Evolutionary conservation across 2,888 invertebrate species (phyloP), one percentile per base, ranked within the genome.

Genomic region (Eristalis pertinax): DNA sequence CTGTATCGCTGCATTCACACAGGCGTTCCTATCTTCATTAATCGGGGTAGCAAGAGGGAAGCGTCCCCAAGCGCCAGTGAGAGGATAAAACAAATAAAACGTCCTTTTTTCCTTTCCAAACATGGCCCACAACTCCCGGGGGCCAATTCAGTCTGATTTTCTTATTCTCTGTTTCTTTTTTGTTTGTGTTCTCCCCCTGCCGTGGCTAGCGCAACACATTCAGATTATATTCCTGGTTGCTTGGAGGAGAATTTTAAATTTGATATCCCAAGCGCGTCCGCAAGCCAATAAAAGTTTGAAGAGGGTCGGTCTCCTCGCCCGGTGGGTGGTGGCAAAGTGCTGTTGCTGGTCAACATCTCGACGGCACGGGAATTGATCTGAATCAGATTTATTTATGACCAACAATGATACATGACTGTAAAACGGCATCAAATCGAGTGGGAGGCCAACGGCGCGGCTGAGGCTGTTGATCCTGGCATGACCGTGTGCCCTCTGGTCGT

Each of bases 281-380:
- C 79, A 79, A 73, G 35, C 72, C 60, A 79, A 79, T 79, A 73
- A 79, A 79, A 79, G 32, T 67, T 60, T 79, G 72, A 79, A 79
- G 72, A 79, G 79, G 72, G 65, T 73, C 65, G 15, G 3, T 67
- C 65, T 22, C 3, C 38, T 50, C 5, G 19, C 7, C 22, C n/a
- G 29, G 43, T 58, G 32, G 64, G 43, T 7, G 26, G 64, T 22
- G 11, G 26, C n/a, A 3, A 29, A 24, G 24, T 13, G 26, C 32
- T 32, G 19, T 15, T 43, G 63, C 24, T 58, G 41, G 29, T 65
- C 65, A 72, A 64, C 65, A 19, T 60, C 13, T 73, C 32, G 2
- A 22, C n/a, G 70, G 70, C 70, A 70, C 70, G 70, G 64, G 70
- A 70, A 64, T 79, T 72, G 72, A 79, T 67, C 79, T 43, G 79